Conservation (phyloP, 2,113 vertebrate genomes). For the Pelmatolapia mariae region DNA sequence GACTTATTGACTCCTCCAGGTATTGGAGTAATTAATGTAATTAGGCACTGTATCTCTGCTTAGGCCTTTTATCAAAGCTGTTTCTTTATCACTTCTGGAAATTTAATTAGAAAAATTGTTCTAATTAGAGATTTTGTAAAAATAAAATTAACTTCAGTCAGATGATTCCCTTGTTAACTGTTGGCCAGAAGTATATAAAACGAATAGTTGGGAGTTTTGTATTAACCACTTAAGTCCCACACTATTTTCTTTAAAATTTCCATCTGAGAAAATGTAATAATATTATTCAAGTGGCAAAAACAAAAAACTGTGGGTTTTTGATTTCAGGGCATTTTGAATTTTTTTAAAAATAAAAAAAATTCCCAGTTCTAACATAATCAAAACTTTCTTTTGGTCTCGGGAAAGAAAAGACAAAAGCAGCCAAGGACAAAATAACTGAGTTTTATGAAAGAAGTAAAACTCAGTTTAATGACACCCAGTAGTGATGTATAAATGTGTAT, state of each 20-base stretch:
- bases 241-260: background rate
- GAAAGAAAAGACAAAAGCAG: background rate
- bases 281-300: background rate
- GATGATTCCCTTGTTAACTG: background rate
- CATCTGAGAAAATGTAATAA: background rate
- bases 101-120: slow-evolving; percentile 57
- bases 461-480: background rate
- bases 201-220: background rate
- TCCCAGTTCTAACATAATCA: background rate
- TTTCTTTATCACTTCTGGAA: slow-evolving; percentile 42
- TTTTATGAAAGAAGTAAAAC: background rate
- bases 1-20: slow-evolving; percentile 29
- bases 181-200: background rate
- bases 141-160: slow-evolving; percentile 24
- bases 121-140: slow-evolving; percentile 42
- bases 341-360: background rate
- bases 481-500: background rate
- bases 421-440: background rate
- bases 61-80: slow-evolving; percentile 18
- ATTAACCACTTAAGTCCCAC: background rate
- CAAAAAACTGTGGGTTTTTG: background rate
- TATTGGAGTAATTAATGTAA: slow-evolving; percentile 50
- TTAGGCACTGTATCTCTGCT: slow-evolving; percentile 37
- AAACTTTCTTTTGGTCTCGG: background rate
- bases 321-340: background rate